Base-by-base conservation (phyloP, 2,113 vertebrate species). In the Symphodus melops region DNA sequence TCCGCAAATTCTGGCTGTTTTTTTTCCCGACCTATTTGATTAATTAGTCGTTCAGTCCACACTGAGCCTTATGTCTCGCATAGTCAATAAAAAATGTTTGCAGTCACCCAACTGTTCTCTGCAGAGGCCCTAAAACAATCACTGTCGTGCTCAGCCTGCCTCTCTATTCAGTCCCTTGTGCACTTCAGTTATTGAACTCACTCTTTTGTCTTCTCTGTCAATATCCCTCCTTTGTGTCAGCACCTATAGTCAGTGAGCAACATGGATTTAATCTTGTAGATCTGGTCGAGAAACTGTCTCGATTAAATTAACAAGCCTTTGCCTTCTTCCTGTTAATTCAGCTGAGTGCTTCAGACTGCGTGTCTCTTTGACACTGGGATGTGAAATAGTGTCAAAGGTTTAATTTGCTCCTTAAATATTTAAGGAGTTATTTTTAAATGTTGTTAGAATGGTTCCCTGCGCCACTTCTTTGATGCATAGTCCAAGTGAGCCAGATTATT, bases 181-280 rank as follows among this genome's bases (percentile, higher is more conserved):
- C 68, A 62, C 56, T 84, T 70, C 62, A 79, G 25, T 77, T 70
- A 77, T 73, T 84, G 63, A 70, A 81, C 54, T 55, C 44, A 46
- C 54, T 63, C 52, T 23, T 75, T 82, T 71, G 69, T 81, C 68
- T 74, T 75, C 20, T 23, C n/a, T 70, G 75, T 88, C 84, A 69
- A 80, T 87, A 84, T 21, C 28, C 23, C 46, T 63, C 69, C 60
- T 73, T 79, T 86, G 72, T 87, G 77, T 81, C 62, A 21, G 64
- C 66, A 57, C 36, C 44, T 54, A 12, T 41, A 69, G 67, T 81
- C 71, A 36, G 64, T 70, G 51, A 72, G 17, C 67, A 80, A 75
- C 78, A 66, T 49, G 13, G 70, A 67, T 84, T 76, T 76, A 78
- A 87, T 87, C 72, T 79, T 33, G 28, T 46, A 39, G 64, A 81